These are phyloP conservation scores for Sceloporus undulatus DNA, from an alignment of 2,113 vertebrate species.

Conservation along the genomic window DNA sequence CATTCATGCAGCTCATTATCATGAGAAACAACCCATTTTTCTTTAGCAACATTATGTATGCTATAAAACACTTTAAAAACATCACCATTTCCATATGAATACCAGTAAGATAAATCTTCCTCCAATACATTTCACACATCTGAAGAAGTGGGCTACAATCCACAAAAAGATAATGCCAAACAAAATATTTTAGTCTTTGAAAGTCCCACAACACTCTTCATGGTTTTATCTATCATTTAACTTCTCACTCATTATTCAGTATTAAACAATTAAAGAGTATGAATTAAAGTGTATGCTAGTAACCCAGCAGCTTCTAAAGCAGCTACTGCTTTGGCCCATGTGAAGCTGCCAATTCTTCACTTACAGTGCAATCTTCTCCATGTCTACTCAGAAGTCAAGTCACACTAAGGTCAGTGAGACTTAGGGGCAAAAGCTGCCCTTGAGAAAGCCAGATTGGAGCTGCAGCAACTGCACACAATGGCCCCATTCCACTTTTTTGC, in stretches of 20 bases:
- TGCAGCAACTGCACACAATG: too few species aligned
- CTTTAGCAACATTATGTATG: neutral
- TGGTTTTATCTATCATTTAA: neutral
- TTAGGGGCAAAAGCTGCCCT: too few species aligned
- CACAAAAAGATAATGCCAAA: too few species aligned
- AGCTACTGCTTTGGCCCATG: neutral
- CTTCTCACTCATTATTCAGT: neutral
- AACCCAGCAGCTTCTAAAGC: neutral
- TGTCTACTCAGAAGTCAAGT: neutral
- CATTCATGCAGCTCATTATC: neutral
- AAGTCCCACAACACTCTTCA: too few species aligned
- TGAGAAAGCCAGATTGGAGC: too few species aligned
- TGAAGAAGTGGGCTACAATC: too few species aligned
- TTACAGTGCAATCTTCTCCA: neutral
- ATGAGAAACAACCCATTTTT: neutral
- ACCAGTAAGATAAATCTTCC: neutral
- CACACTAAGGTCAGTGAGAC: neutral
- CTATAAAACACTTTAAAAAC: neutral
- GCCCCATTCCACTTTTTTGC: too few species aligned
- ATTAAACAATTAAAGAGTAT: neutral
- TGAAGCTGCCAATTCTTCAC: neutral
- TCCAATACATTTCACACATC: too few species aligned
- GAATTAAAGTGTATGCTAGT: neutral
- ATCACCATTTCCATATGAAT: neutral
- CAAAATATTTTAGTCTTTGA: too few species aligned